Base-by-base conservation (phyloP, 1,140 invertebrate genomes). In the Planococcus citri region DNA sequence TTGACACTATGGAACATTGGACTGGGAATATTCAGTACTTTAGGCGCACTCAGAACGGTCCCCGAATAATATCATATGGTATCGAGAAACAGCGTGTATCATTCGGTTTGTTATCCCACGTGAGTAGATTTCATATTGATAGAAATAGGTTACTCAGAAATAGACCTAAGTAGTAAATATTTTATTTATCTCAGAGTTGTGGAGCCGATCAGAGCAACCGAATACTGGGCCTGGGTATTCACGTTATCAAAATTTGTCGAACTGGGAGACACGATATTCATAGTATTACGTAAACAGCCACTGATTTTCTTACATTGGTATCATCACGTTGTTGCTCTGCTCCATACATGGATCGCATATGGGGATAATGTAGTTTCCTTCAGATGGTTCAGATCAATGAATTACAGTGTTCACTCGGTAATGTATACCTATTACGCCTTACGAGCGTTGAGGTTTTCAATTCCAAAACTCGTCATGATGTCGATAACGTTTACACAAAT, bases 341-440 rank as follows among this genome's bases (percentile, higher is more conserved):
- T 98, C 24, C 98, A 98, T 80, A 90, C 91, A 2, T 98, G 95
- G 95, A 97, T 95, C 81, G 94, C 91, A 3, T 98, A 97, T 80
- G 89, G 91, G 12, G 94, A 98, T 78, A 94, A 95, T 81, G 96
- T 93, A 12, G 89, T 94, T 17, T 92, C 93, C 6, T 95, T 93
- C 57, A 84, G 94, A 61, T 98, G 96, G 95, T 98, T 96, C 79
- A 92, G 98, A 76, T 91, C 94, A n/a, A 97, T 99, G 91, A 99
- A 99, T 80, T 99, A 95, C 79, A 89, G 88, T 73, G 95, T 99
- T 24, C 97, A 99, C 81, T 92, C 94, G 71, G 83, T 97, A 72
- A 99, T 99, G 97, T 98, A 98, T 80, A 87, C 90, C 1, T 99
- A 98, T 80, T 98, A 97, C 79, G 92, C 92, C 0, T 78, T 97